Percentiles rank a stretch among this genome's conserved stretches.
phyloP scores from a whole-genome alignment of 2,888 invertebrate genomes.

The Ornithoptera alexandrae region DNA sequence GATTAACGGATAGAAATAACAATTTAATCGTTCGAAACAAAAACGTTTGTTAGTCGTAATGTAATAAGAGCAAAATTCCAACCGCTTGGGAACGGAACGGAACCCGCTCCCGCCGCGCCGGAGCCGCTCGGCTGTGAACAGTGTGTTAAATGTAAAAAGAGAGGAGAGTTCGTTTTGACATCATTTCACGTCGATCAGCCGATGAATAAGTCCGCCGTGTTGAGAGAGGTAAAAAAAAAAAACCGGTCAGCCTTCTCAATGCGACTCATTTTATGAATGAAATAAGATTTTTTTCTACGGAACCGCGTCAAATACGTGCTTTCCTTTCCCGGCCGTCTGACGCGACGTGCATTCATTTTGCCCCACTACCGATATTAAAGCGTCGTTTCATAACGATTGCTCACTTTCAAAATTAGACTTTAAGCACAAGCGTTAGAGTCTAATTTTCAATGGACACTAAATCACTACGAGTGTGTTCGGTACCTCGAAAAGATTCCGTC shows the following conservation, averaged over 20 bases:
- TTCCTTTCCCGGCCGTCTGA: slow-evolving; percentile 67
- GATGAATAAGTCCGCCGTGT: slow-evolving; percentile 45
- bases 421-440: slow-evolving; percentile 32
- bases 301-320: slow-evolving; percentile 78
- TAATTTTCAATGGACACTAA: slow-evolving; percentile 34
- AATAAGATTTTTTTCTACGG: slow-evolving; percentile 71
- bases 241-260: slow-evolving; percentile 57
- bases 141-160: slow-evolving; percentile 63
- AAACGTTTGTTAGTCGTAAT: slow-evolving; percentile 19
- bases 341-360: slow-evolving; percentile 76
- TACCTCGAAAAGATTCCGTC: slow-evolving; percentile 47
- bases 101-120: slow-evolving; percentile 56
- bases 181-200: slow-evolving; percentile 75
- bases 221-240: slow-evolving; percentile 47
- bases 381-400: slow-evolving; percentile 38
- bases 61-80: slow-evolving; percentile 24
- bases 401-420: slow-evolving; percentile 34
- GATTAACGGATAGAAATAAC: slow-evolving; percentile 25
- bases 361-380: slow-evolving; percentile 51
- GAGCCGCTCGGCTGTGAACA: slow-evolving; percentile 66
- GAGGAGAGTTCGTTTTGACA: slow-evolving; percentile 62
- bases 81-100: slow-evolving; percentile 55
- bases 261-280: slow-evolving; percentile 79
- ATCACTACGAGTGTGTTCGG: slow-evolving; percentile 42
- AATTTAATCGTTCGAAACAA: slow-evolving; percentile 28